Evolutionary conservation across 2,797 vertebrate species (phyloP), one percentile per base, ranked within the genome.

Genomic region (Phataginus tetradactyla): DNA sequence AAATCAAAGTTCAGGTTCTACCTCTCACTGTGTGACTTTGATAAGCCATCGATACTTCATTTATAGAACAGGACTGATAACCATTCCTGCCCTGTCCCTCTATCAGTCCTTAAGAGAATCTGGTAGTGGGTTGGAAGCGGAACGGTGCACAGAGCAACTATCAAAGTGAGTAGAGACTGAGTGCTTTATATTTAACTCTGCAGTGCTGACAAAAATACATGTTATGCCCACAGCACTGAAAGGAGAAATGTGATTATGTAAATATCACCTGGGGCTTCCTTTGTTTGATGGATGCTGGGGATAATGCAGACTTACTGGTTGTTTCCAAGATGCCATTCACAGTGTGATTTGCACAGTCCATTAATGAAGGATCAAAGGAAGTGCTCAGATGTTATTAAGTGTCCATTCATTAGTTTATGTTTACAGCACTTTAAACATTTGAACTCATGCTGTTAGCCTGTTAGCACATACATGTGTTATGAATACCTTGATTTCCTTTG

Each of bases 401-500:
- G 25, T 39, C 59, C 57, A 32, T 53, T 27, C 53, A 63, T 80
- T 71, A 59, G 37, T 59, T 77, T 84, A n/a, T 51, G 72, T 39
- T 78, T 90, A 92, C 69, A 77, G 39, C 20, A 80, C 37, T 17
- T 34, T 64, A 64, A 12, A 85, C 34, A 81, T 20, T 55, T 69
- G 61, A 96, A 92, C 37, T 92, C 64, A 57, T 14, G 21, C 29
- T n/a, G 34, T 83, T 45, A 91, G 55, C 25, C 61, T 42, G 7
- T 83, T 57, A 86, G 49, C 49, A 57, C 49, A 85, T 25, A 23
- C 20, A n/a, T 93, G 49, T 57, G 85, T 96, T 32, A n/a, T 86
- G 39, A 92, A 53, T 57, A 87, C 69, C n/a, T 80, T 79, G 39
- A 29, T 45, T 91, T 85, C 29, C 89, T 86, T 89, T 29, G 64